Conservation (phyloP, 2,797 vertebrate genomes). For the Dermochelys coriacea region DNA sequence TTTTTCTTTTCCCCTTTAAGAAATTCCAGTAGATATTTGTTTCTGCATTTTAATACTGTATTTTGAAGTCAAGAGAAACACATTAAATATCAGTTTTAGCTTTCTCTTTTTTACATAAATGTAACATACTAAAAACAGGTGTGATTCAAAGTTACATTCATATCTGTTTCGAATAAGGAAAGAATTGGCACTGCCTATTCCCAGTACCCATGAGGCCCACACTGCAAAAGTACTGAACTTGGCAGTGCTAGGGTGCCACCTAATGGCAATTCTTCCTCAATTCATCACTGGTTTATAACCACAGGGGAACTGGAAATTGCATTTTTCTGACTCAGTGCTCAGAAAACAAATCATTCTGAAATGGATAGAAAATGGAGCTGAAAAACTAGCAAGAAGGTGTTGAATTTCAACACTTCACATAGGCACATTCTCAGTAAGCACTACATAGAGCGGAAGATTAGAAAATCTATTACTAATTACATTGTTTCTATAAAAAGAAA, state of each 20-base stretch:
- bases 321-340: not conserved
- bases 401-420: not conserved
- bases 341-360: not conserved
- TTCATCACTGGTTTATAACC: not conserved
- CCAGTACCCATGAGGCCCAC: not conserved
- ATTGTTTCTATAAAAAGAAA: not conserved
- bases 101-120: conserved; percentile 47
- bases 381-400: not conserved
- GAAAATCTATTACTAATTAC: not conserved
- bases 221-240: not conserved
- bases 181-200: not conserved
- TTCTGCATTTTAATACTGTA: not conserved
- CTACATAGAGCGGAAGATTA: not conserved
- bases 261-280: conserved; percentile 48
- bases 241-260: conserved; percentile 67
- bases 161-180: conserved; percentile 52
- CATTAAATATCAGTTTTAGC: conserved; percentile 35
- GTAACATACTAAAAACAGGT: conserved; percentile 38
- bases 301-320: not conserved
- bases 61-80: conserved; percentile 39
- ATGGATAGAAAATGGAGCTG: not conserved
- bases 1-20: not conserved
- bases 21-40: not conserved
- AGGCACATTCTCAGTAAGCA: not conserved
- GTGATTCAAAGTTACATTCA: not conserved